phyloP scores from a whole-genome alignment of 2,797 vertebrate genomes.

The Micrastur ruficollis region DNA sequence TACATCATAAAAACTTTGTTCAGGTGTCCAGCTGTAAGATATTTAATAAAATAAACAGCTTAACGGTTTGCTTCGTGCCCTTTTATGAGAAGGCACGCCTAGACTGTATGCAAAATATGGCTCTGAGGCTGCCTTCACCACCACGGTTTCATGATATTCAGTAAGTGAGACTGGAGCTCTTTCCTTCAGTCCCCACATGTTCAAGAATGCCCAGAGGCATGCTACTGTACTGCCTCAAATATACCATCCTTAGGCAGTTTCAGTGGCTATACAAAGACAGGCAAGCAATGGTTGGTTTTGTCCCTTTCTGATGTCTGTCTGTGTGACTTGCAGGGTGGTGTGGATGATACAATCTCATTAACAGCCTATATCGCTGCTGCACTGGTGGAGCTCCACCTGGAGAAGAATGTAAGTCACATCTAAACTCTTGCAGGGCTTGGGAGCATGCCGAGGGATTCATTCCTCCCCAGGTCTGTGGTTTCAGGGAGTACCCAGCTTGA shows the following conservation, averaged over 20 bases:
- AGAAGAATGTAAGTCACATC: slow-evolving; percentile 40
- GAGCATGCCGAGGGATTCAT: background rate
- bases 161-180: background rate
- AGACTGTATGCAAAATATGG: background rate
- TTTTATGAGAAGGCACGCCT: background rate
- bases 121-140: background rate
- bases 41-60: background rate
- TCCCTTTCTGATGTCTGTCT: background rate
- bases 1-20: background rate
- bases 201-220: background rate
- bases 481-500: background rate
- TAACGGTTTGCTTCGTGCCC: background rate
- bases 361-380: slow-evolving; percentile 49
- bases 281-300: background rate
- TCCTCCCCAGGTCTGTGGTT: background rate
- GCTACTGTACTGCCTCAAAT: background rate
- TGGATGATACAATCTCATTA: slow-evolving; percentile 38
- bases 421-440: background rate
- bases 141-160: background rate
- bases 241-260: background rate
- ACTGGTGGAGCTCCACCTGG: slow-evolving; percentile 9
- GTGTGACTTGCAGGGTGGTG: slow-evolving; percentile 38
- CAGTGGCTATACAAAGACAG: background rate
- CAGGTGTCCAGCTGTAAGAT: background rate
- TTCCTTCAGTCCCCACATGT: background rate